Percentiles rank a stretch among this genome's conserved stretches.
Conservation (phyloP, 1,140 invertebrate species). For the Rhynchophorus ferrugineus region DNA sequence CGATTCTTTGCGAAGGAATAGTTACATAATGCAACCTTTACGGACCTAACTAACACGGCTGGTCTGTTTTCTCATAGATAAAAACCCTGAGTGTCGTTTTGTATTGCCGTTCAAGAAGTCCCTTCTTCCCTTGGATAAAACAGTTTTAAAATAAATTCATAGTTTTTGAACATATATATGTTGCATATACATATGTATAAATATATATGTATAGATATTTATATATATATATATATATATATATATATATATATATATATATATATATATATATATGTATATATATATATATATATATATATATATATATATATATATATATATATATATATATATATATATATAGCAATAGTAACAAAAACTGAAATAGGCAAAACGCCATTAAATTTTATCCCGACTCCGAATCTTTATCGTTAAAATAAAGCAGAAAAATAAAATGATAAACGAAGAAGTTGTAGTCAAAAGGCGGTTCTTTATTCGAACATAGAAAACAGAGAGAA, state of each 20-base stretch:
- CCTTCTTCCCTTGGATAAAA: no score
- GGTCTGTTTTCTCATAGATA: no score
- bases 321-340: neutral
- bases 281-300: slow-evolving; percentile 2
- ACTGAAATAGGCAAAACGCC: neutral
- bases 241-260: slow-evolving; percentile 4
- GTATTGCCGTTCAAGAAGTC: no score
- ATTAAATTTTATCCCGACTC: neutral
- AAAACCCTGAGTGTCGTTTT: no score
- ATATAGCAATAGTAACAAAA: neutral
- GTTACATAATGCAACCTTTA: no score
- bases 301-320: slow-evolving; percentile 1
- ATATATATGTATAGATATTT: no score
- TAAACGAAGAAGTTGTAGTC: slow-evolving; percentile 5
- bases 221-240: slow-evolving; percentile 4
- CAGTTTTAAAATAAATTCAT: no score
- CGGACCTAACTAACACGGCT: no score
- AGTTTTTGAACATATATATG: no score
- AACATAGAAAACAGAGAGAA: slow-evolving; percentile 6
- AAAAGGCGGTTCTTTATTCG: slow-evolving; percentile 8
- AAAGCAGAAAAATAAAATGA: slow-evolving; percentile 1
- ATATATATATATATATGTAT: slow-evolving; percentile 3
- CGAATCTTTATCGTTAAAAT: neutral
- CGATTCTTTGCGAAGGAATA: no score
- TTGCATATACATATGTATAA: no score